Evolutionary conservation across 1,140 invertebrate species (phyloP), one percentile per base, ranked within the genome.

Genomic region (Cotesia typhae): DNA sequence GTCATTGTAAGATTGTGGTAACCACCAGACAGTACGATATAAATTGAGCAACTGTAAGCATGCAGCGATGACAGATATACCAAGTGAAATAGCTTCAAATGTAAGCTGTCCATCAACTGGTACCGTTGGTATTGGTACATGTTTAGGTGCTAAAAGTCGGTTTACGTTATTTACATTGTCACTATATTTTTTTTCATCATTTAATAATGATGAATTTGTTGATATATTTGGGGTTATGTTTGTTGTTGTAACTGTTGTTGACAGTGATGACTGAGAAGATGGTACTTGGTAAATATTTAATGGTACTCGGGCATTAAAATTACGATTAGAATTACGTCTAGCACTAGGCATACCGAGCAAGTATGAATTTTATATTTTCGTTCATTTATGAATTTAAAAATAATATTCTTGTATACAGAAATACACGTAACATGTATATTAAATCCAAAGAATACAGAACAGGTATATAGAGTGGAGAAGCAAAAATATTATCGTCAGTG

Each of bases 21-120:
- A 84, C 97, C 97, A 99, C 95, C 96, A 99, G n/a, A 96, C 93
- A 41, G 96, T 98, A 73, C 94, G 91, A 82, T 99, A 99, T 7
- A 99, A 88, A 88, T 99, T 96, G 12, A 99, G 89, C 83, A 98
- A 95, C 87, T 99, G 97, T 17, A 97, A 87, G 61, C 89, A 91
- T 12, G 90, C 89, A 37, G 92, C 91, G 51, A 93, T 85, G 10
- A 94, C 92, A 78, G 95, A 96, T 9, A 94, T 85, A 82, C 94
- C 93, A 82, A 96, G 92, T 78, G 96, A 92, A 7, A 94, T 86
- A n/a, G 88, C 83, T 86, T 99, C 96, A 88, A 97, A 98, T 52
- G 92, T 87, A 28, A 98, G 81, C 77, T 95, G 93, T 57, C 91
- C 91, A 76, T 96, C 93, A n/a, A 91, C 88, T 3, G 94, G 92